Conservation (phyloP, 1,140 invertebrate genomes). For the Drosophila kohkoa region DNA sequence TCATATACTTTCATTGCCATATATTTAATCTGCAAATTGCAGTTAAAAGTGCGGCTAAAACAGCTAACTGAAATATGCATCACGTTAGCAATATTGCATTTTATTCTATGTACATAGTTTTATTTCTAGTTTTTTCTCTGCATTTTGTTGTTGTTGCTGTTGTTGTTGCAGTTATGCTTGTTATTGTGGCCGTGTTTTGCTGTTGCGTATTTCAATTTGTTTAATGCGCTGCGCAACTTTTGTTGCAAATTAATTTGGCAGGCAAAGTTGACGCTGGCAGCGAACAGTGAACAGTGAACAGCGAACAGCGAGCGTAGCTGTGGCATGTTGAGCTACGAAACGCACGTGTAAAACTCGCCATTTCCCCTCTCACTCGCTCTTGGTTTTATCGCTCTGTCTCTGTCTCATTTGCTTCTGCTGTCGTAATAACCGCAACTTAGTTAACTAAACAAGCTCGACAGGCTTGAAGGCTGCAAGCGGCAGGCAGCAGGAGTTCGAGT, state of each 20-base stretch:
- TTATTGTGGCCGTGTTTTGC: constrained; percentile 10
- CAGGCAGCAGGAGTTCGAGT: neutral
- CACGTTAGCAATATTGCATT: constrained; percentile 10
- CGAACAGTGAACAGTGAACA: neutral
- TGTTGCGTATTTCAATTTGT: constrained; percentile 73
- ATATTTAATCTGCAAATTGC: constrained; percentile 59
- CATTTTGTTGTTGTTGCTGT: constrained; percentile 25
- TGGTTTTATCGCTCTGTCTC: constrained; percentile 27
- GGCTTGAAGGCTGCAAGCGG: constrained; percentile 37
- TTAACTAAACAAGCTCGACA: constrained; percentile 81
- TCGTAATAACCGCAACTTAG: constrained; percentile 83
- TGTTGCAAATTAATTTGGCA: constrained; percentile 82
- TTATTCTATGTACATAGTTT: constrained; percentile 13
- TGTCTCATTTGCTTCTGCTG: constrained; percentile 39
- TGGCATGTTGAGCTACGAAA: constrained; percentile 12
- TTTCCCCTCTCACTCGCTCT: constrained; percentile 10
- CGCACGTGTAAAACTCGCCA: constrained; percentile 47
- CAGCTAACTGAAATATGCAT: constrained; percentile 30
- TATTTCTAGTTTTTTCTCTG: neutral
- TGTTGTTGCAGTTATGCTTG: neutral
- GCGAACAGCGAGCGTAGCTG: neutral
- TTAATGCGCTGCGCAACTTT: constrained; percentile 73
- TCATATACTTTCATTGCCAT: neutral
- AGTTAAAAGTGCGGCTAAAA: constrained; percentile 37
- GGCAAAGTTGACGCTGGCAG: constrained; percentile 62